These are phyloP conservation scores for Larimichthys polyactis DNA, from an alignment of 2,113 vertebrate species.

Conservation along the genomic window DNA sequence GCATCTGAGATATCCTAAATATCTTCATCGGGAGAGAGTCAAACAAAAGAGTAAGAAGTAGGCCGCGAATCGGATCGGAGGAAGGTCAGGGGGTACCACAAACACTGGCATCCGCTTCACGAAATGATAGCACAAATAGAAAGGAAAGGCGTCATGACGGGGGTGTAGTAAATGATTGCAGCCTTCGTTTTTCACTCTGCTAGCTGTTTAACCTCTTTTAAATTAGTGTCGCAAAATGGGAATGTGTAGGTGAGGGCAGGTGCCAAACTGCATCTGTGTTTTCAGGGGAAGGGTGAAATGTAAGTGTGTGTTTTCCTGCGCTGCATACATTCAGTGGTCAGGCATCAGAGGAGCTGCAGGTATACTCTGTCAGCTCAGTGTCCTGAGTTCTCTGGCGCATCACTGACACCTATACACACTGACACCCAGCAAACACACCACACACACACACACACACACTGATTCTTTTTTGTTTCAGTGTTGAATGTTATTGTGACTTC, in stretches of 20 bases:
- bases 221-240: not conserved
- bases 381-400: conserved; percentile 58
- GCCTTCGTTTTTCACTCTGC: not conserved
- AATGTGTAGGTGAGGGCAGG: not conserved
- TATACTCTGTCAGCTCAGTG: conserved; percentile 59
- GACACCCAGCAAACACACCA: conserved; percentile 33
- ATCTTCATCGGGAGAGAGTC: not conserved
- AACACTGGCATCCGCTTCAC: not conserved
- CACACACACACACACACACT: conserved; percentile 9
- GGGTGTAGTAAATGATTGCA: not conserved
- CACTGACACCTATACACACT: conserved; percentile 47
- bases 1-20: conserved; percentile 4
- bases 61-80: not conserved
- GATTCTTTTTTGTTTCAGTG: not conserved
- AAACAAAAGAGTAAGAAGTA: conserved; percentile 26
- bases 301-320: conserved; percentile 32
- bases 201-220: not conserved
- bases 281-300: not conserved
- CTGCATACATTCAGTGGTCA: conserved; percentile 40
- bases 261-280: not conserved
- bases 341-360: conserved; percentile 47
- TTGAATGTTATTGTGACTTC: not conserved
- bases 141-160: not conserved
- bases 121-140: not conserved
- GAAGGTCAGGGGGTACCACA: not conserved